Evolutionary conservation across 2,797 vertebrate genomes (phyloP).

Genomic region (Acestrorhynchus altus): DNA sequence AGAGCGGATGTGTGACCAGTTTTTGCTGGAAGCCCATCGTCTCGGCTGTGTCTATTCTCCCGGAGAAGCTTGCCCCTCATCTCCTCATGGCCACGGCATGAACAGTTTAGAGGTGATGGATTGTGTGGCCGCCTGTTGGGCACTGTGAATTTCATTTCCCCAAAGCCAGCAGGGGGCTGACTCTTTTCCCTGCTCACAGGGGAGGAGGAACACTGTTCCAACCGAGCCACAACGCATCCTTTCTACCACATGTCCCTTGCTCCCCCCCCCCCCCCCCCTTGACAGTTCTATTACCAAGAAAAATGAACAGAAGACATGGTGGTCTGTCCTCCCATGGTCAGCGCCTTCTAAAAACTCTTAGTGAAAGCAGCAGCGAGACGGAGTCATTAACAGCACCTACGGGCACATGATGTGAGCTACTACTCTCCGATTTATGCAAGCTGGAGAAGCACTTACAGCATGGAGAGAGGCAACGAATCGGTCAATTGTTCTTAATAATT

Average conservation of each 20-base stretch:
- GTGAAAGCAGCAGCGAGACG: conserved; percentile 3
- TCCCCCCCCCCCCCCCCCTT: conserved; percentile 5
- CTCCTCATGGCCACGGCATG: conserved; percentile 6
- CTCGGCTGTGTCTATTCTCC: conserved; percentile 15
- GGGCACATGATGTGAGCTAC: not conserved
- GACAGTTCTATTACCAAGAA: conserved; percentile 52
- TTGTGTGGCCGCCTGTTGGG: conserved; percentile 26
- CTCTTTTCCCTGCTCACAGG: conserved; percentile 15
- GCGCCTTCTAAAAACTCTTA: conserved; percentile 41
- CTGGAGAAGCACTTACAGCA: not conserved
- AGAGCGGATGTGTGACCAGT: not conserved
- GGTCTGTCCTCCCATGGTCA: conserved; percentile 21
- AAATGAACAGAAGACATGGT: conserved; percentile 47
- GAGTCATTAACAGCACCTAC: conserved; percentile 30
- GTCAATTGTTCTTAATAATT: not conserved
- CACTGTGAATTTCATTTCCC: conserved; percentile 50
- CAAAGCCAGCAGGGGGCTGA: conserved; percentile 36
- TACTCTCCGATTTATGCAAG: conserved; percentile 3
- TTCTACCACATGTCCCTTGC: conserved; percentile 26
- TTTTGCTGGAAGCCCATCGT: not conserved
- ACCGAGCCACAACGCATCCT: conserved; percentile 29
- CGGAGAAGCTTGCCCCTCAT: conserved; percentile 20
- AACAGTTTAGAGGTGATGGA: conserved; percentile 56
- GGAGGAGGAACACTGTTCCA: conserved; percentile 24
- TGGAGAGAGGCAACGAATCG: too few species aligned